Conservation (phyloP, 2,888 invertebrate species). For the Pristionchus maxplancki region DNA sequence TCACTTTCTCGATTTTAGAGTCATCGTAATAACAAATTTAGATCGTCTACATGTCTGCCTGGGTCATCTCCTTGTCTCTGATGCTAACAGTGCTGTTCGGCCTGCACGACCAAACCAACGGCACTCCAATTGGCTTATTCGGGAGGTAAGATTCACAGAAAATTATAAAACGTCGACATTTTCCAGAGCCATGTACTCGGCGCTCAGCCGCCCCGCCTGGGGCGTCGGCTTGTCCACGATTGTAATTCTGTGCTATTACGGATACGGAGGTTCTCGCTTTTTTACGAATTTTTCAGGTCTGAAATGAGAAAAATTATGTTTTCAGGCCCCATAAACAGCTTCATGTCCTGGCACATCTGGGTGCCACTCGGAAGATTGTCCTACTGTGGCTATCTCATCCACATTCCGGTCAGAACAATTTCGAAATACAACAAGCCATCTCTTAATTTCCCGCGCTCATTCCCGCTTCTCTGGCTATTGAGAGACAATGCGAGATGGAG, state of each 20-base stretch:
- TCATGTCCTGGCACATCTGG: conserved; percentile 62
- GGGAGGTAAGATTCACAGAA: neutral
- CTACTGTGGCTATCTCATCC: conserved; percentile 60
- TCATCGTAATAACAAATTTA: neutral
- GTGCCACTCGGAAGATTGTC: conserved; percentile 58
- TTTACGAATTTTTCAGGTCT: too few relatives aligned
- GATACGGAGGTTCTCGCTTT: conserved; percentile 47
- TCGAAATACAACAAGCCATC: too few relatives aligned
- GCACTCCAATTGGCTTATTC: neutral
- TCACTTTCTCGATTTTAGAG: too few relatives aligned
- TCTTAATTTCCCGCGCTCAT: too few relatives aligned
- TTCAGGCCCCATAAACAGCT: conserved; percentile 58
- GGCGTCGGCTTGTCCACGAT: conserved; percentile 6
- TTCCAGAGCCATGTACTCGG: conserved; percentile 48
- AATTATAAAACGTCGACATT: neutral
- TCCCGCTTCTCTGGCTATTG: too few relatives aligned
- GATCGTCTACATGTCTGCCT: conserved; percentile 50
- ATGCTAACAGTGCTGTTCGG: conserved; percentile 50
- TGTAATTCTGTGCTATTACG: conserved; percentile 14
- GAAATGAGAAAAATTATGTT: too few relatives aligned
- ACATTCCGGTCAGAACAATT: conserved; percentile 22
- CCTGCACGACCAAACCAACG: conserved; percentile 46
- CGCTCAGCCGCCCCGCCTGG: neutral
- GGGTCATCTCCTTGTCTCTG: conserved; percentile 23
- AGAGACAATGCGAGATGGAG: too few relatives aligned